Conservation (phyloP, 1,140 invertebrate genomes). For the Panagrolaimus sp. region DNA sequence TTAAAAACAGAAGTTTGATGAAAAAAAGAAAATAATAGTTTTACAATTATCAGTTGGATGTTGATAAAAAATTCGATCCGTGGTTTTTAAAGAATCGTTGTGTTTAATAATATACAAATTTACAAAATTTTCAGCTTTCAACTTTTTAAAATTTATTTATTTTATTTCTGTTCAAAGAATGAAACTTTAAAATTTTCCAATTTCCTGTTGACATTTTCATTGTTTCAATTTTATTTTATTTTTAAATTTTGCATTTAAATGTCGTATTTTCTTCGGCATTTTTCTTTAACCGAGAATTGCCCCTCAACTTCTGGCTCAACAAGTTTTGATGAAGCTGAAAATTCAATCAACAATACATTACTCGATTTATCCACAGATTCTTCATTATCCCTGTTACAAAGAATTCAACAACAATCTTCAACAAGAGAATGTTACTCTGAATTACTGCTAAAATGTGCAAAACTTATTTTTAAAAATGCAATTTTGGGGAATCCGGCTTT, state of each 20-base stretch:
- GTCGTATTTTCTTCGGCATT: constrained; percentile 17
- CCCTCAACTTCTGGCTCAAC: not conserved
- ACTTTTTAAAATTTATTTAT: not conserved
- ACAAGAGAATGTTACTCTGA: not conserved
- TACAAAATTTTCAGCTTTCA: not conserved
- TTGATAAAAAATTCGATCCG: no score
- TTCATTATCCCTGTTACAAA: not conserved
- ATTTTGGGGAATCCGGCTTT: constrained; percentile 7
- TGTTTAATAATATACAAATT: no score
- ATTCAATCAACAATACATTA: not conserved
- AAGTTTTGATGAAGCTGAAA: not conserved
- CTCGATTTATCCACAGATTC: not conserved
- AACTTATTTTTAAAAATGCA: not conserved
- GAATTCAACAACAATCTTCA: not conserved
- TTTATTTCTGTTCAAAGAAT: not conserved
- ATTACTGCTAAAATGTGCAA: constrained; percentile 5
- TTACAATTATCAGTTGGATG: constrained; percentile 3
- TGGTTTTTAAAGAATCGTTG: no score
- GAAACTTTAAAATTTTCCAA: not conserved
- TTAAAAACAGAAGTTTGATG: no score
- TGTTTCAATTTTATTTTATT: not conserved
- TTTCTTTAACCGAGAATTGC: not conserved
- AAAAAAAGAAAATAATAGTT: not conserved
- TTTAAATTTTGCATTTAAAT: not conserved
- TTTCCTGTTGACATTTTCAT: not conserved